Percentiles rank a stretch among this genome's conserved stretches.
Conservation (phyloP, 37 sponge, comb jelly and placozoan genomes). For the Axinella damicornis region DNA sequence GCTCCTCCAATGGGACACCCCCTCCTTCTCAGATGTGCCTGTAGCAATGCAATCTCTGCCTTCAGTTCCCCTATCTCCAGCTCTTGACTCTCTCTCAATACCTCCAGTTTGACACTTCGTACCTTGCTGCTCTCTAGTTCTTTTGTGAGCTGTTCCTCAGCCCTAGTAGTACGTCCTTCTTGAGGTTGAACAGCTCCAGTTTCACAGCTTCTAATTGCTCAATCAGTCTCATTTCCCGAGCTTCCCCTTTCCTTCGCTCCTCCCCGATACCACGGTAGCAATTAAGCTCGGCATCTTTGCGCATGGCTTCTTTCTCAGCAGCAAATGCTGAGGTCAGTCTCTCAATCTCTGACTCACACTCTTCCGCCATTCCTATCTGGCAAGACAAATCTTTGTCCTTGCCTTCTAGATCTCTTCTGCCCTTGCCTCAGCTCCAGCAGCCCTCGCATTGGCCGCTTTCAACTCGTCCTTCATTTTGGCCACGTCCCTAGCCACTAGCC, state of each 20-base stretch:
- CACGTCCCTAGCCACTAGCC: no score
- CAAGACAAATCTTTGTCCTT: no score
- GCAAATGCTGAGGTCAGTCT: background rate
- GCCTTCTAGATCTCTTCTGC: no score
- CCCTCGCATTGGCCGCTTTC: no score
- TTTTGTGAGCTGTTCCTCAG: no score
- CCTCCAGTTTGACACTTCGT: background rate
- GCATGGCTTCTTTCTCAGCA: background rate
- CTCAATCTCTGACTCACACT: background rate
- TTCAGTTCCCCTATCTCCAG: background rate
- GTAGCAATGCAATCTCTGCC: background rate
- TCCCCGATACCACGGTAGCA: slow-evolving; percentile 26
- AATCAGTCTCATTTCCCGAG: slow-evolving; percentile 3
- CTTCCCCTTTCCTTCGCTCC: slow-evolving; percentile 41
- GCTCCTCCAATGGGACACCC: no score
- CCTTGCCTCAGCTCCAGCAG: no score
- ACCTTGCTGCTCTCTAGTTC: no score
- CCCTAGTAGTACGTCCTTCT: no score
- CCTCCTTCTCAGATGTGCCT: background rate
- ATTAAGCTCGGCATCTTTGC: slow-evolving; percentile 9
- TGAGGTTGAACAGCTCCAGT: background rate
- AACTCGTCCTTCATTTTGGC: no score
- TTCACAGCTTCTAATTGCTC: background rate
- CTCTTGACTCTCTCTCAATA: background rate
- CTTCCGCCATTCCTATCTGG: no score